Conservation (phyloP, 2,797 vertebrate species). For the Sebastes matsubarae region DNA sequence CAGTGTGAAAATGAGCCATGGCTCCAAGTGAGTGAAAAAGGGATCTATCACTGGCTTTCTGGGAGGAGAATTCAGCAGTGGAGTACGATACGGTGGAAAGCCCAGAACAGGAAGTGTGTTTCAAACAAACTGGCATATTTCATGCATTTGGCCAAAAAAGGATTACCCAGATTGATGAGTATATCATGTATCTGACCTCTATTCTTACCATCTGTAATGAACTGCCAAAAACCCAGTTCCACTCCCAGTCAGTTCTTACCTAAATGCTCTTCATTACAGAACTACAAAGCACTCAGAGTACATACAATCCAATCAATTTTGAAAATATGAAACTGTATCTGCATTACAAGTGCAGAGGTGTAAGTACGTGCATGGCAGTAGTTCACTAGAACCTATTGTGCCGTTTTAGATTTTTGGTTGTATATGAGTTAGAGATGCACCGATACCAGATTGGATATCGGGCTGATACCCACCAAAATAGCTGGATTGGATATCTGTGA, state of each 20-base stretch:
- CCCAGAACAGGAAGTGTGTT: not conserved
- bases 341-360: not conserved
- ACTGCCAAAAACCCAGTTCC: conserved; percentile 1
- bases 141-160: conserved; percentile 1
- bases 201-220: conserved; percentile 14
- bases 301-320: not conserved
- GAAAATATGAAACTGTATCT: not conserved
- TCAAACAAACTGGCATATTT: conserved; percentile 11
- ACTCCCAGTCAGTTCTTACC: not conserved
- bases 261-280: not conserved
- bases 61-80: not conserved
- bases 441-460: too few species aligned
- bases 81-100: not conserved
- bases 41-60: not conserved
- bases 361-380: not conserved
- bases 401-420: not conserved
- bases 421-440: not conserved
- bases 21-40: not conserved
- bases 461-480: fast-evolving
- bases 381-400: not conserved
- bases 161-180: not conserved
- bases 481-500: too few species aligned
- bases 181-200: conserved; percentile 17
- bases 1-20: not conserved
- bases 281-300: not conserved